Evolutionary conservation across 2,113 vertebrate species (phyloP).

Genomic region (Callospermophilus lateralis): DNA sequence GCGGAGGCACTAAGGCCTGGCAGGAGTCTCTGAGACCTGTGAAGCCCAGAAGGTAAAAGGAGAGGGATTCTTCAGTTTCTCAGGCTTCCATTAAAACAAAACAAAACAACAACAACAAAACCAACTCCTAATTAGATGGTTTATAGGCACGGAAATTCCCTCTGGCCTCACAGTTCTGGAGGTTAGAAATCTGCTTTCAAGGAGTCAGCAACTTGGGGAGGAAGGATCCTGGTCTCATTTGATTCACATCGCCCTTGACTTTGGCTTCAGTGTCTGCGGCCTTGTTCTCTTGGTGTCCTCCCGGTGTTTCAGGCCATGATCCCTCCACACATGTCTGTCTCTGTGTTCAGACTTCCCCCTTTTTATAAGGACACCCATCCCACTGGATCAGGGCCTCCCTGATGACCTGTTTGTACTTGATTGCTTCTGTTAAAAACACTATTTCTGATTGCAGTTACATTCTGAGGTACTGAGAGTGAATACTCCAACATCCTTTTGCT

Average conservation of each 20-base stretch:
- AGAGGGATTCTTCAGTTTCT: not conserved
- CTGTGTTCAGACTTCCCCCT: not conserved
- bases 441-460: not conserved
- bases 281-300: fast-evolving
- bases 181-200: not conserved
- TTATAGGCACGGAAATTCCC: not conserved
- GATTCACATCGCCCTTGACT: not conserved
- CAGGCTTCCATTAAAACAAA: not conserved
- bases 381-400: not conserved
- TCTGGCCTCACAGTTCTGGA: not conserved
- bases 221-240: not conserved
- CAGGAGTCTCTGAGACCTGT: not conserved
- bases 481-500: not conserved
- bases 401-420: not conserved
- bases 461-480: not conserved
- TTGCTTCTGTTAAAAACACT: not conserved
- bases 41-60: not conserved
- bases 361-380: not conserved
- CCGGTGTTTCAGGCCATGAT: too few species aligned
- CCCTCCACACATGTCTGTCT: not conserved
- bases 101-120: not conserved
- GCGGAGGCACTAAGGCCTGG: not conserved
- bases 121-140: not conserved
- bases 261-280: not conserved
- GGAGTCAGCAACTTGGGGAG: not conserved